phyloP scores from a whole-genome alignment of 2,797 vertebrate genomes.

The Poeciliopsis gracilis region DNA sequence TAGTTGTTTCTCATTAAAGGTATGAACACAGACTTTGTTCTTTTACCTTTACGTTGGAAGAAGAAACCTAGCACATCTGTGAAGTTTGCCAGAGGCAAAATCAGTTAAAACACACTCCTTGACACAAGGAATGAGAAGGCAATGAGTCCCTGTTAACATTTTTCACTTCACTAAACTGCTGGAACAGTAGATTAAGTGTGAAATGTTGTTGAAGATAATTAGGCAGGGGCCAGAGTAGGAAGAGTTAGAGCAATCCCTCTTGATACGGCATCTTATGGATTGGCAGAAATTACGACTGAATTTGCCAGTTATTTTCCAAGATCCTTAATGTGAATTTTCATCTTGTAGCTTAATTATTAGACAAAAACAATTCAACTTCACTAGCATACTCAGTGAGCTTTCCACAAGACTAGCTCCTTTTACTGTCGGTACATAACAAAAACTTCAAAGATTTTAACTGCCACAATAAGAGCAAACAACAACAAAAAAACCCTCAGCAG shows the following conservation, averaged over 20 bases:
- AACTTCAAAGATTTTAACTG: background rate
- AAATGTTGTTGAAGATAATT: background rate
- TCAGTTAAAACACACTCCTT: slow-evolving; percentile 23
- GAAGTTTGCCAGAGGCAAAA: background rate
- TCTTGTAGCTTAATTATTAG: background rate
- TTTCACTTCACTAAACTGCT: slow-evolving; percentile 15
- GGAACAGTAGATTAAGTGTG: slow-evolving; percentile 19
- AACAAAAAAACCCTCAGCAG: background rate
- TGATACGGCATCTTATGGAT: background rate
- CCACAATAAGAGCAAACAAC: background rate
- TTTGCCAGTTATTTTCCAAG: background rate
- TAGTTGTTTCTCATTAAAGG: background rate
- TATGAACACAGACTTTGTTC: background rate
- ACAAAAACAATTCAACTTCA: background rate
- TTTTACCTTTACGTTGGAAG: background rate
- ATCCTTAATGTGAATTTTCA: background rate
- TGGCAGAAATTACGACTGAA: background rate
- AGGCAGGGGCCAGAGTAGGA: background rate
- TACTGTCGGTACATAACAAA: background rate
- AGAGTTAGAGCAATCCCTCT: background rate
- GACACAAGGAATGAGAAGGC: slow-evolving; percentile 18
- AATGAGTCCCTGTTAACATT: slow-evolving; percentile 2
- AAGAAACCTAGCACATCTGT: slow-evolving; percentile 4
- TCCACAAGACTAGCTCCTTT: background rate
- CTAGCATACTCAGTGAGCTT: background rate